Evolutionary conservation across 2,113 vertebrate genomes (phyloP), one percentile per base, ranked within the genome.

Genomic region (Neolamprologus brichardi): DNA sequence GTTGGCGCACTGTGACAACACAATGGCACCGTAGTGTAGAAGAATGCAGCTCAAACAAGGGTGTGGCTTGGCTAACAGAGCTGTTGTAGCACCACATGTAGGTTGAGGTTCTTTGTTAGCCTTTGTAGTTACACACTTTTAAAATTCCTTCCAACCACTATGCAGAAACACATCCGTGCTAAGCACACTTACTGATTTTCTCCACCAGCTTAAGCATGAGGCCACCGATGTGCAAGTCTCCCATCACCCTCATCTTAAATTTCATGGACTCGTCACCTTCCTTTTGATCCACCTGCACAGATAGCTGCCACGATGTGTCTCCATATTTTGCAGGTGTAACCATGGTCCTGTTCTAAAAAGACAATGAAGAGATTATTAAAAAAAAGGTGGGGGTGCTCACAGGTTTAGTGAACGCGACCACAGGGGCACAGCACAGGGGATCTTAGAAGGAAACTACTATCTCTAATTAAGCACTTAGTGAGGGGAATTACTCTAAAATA

Each of bases 171-270:
- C 6, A 44, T 12, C 20, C 2, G 2, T 11, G 23, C 8, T 25
- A 17, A 56, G 17, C 41, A 15, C 25, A 98, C 98, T 97, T 96
- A 99, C 99, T 94, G 92, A 98, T 98, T 94, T 97, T 75, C 90
- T 99, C 99, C 90, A 98, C 99, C 90, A 99, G 94, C 90, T 97
- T 98, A 52, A 99, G 97, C 98, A 99, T 99, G 92, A 99, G 94
- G 81, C 99, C 99, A 54, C 99, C 99, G 8, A 99, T 81, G 67
- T 99, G 99, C 90, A 98, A 96, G 89, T 98, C 97, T 60, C 99
- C 99, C 2, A 97, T 97, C 82, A 99, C 98, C 62, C 81, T 94
- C 67, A 99, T 91, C 1, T 72, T 92, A 72, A 97, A 79, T 6
- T 93, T 95, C 87, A 96, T 96, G 81, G 87, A 72, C 81, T 96